These are phyloP conservation scores for Oxyruncus cristatus DNA, from an alignment of 2,113 vertebrate species.

Conservation along the genomic window DNA sequence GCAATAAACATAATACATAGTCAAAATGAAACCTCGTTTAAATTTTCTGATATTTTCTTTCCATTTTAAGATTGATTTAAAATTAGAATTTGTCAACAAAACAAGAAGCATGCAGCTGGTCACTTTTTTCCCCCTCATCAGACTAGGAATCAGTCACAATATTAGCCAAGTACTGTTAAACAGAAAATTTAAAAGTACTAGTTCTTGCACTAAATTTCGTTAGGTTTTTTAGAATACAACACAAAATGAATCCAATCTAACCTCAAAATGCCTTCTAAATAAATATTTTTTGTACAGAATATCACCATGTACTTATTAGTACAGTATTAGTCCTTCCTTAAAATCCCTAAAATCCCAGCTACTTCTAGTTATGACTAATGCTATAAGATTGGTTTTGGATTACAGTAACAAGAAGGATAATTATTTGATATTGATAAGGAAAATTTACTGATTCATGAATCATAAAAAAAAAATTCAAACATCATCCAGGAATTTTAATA, in stretches of 20 bases:
- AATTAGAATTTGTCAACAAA: not conserved
- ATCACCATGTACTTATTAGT: not conserved
- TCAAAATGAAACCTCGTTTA: not conserved
- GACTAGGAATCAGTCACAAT: not conserved
- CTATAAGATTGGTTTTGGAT: not conserved
- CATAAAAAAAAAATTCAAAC: not conserved
- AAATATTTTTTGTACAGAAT: not conserved
- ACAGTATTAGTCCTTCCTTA: not conserved
- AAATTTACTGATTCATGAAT: not conserved
- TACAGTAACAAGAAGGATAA: not conserved
- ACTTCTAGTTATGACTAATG: not conserved
- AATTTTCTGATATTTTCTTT: not conserved
- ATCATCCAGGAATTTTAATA: not conserved
- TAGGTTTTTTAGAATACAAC: not conserved
- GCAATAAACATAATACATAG: not conserved
- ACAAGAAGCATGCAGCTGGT: not conserved
- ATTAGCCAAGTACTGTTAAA: not conserved
- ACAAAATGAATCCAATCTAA: not conserved
- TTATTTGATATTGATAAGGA: not conserved
- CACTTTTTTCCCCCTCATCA: not conserved
- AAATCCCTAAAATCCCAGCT: not conserved
- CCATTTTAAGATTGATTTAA: not conserved
- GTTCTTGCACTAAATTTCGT: not conserved
- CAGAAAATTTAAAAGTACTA: not conserved
- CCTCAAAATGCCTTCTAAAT: not conserved